phyloP scores from a whole-genome alignment of 2,113 vertebrate genomes.

The Corynorhinus townsendii region DNA sequence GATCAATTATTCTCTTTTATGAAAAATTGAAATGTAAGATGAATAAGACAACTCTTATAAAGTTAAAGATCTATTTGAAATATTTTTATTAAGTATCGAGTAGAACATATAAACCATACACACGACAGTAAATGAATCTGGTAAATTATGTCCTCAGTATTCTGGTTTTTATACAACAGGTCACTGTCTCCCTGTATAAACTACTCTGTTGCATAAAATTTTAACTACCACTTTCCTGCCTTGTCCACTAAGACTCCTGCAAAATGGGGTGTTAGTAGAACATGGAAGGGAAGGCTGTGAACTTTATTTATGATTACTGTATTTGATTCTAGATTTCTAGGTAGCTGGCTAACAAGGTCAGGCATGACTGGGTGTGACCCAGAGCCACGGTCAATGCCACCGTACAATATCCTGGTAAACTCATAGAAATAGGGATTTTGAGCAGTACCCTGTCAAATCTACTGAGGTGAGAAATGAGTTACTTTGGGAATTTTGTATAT shows the following conservation, averaged over 20 bases:
- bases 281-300: background rate
- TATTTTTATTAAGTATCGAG: background rate
- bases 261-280: background rate
- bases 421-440: background rate
- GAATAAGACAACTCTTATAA: background rate
- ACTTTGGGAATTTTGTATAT: background rate
- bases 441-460: background rate
- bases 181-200: background rate
- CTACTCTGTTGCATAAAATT: conserved; percentile 10
- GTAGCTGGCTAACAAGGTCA: background rate
- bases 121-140: background rate
- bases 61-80: conserved; percentile 15
- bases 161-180: conserved; percentile 14
- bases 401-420: background rate
- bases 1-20: conserved; percentile 38
- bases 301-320: background rate
- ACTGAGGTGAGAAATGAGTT: background rate
- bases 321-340: conserved; percentile 20
- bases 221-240: background rate
- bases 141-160: background rate
- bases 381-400: background rate
- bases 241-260: background rate
- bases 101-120: background rate
- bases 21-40: conserved; percentile 45
- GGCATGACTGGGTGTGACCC: background rate